Conservation (phyloP, 1,140 invertebrate genomes). For the Pomacea maculata region DNA sequence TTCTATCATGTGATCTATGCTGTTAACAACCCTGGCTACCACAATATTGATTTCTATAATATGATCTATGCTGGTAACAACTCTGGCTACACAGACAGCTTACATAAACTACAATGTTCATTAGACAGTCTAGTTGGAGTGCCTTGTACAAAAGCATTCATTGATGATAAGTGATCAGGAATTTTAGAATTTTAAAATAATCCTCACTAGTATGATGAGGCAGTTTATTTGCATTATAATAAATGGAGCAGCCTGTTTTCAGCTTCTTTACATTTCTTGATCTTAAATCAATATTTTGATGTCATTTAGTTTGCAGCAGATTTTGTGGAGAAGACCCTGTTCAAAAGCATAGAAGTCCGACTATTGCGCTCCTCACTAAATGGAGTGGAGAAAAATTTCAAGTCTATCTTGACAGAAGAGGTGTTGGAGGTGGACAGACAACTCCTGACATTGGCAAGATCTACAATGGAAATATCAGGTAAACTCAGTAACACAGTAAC, state of each 20-base stretch:
- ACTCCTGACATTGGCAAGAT: constrained; percentile 60
- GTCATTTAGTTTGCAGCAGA: constrained; percentile 83
- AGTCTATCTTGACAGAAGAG: constrained; percentile 83
- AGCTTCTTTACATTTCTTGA: constrained; percentile 17
- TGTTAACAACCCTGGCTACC: too few species aligned
- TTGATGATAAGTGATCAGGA: too few species aligned
- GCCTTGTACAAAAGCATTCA: too few species aligned
- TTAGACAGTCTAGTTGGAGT: too few species aligned
- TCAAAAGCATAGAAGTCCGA: constrained; percentile 66
- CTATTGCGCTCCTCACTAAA: constrained; percentile 70
- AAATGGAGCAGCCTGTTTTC: background rate
- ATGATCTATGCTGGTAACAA: too few species aligned
- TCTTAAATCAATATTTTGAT: constrained; percentile 34
- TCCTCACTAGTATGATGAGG: too few species aligned
- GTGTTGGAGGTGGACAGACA: constrained; percentile 82
- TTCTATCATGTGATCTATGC: too few species aligned
- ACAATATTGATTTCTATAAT: too few species aligned
- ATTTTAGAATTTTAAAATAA: too few species aligned
- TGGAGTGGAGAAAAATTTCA: constrained; percentile 76
- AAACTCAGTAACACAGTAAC: constrained; percentile 23
- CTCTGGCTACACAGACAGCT: too few species aligned
- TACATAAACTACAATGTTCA: too few species aligned
- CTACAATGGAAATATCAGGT: constrained; percentile 79
- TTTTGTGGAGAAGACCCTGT: constrained; percentile 74
- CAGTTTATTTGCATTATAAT: too few species aligned